Evolutionary conservation across 30 jellyfish, hydroid and myxozoan species (phyloP), one percentile per base, ranked within the genome.

Genomic region (Pseudorhiza aurosa): DNA sequence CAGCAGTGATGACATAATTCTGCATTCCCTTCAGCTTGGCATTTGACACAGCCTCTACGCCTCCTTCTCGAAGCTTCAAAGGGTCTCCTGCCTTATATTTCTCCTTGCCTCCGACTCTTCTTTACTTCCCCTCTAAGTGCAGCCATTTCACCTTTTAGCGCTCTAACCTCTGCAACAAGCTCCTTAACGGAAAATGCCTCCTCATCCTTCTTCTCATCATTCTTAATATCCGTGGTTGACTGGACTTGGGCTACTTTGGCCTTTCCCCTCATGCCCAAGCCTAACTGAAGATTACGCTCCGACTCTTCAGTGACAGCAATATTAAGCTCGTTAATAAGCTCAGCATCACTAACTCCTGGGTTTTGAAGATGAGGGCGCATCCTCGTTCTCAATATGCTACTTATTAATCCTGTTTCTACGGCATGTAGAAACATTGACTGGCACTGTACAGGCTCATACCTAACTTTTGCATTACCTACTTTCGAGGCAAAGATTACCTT

Each of bases 361-460:
- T 7, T 36, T 68, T 68, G 71, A 35, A 68, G 82, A 19, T 40
- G 67, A 5, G 45, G 11, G 65, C 46, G 67, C 82, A 68, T 68
- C 25, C 58, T 64, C 22, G 78, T 40, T 64, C 58, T 35, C 56
- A 64, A 17, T 64, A 63, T 27, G 42, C 40, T 35, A 43, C 67
- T 68, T n/a, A 68, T 40, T 25, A 68, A 46, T 24, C 43, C 82
- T 43, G 68, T 68, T 46, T 36, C 82, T 2, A 40, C 67, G 28
- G 82, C 71, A 30, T 68, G 82, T 11, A 62, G 24, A 62, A 62
- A 62, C 76, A 62, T 62, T 9, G 76, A 62, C 76, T 62, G 76
- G 44, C 76, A 62, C 51, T 62, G 76, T 33, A 25, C 76, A 30
- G 76, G 51, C 76, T 62, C 51, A 62, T 62, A 62, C 19, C 31